phyloP scores from a whole-genome alignment of 2,113 vertebrate genomes.

The Datnioides undecimradiatus region DNA sequence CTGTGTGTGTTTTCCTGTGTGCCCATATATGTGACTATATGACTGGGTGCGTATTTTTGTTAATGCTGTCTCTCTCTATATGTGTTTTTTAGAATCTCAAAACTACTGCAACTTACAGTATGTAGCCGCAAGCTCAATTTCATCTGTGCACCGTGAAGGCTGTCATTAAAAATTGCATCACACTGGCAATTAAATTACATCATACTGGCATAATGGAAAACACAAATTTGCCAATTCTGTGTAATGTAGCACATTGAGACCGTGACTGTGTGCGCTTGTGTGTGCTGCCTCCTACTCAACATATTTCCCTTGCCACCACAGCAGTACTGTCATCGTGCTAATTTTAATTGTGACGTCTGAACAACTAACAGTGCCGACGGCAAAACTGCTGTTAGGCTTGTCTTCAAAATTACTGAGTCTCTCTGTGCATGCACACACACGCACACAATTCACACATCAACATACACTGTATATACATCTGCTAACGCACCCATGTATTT shows the following conservation, averaged over 20 bases:
- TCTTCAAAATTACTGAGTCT: constrained; percentile 41
- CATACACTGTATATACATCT: background rate
- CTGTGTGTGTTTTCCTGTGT: constrained; percentile 17
- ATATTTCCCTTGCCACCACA: constrained; percentile 55
- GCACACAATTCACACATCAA: background rate
- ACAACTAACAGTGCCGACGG: constrained; percentile 27
- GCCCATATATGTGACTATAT: constrained; percentile 6
- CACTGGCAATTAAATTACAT: constrained; percentile 49
- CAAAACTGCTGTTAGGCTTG: constrained; percentile 43
- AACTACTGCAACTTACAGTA: background rate
- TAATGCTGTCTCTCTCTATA: background rate
- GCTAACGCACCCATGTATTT: background rate
- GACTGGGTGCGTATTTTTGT: constrained; percentile 8
- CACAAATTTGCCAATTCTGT: constrained; percentile 41
- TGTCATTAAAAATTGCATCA: constrained; percentile 40
- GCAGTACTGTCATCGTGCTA: constrained; percentile 40
- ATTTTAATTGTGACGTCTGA: constrained; percentile 66
- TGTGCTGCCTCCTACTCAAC: constrained; percentile 60
- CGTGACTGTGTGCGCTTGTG: constrained; percentile 10
- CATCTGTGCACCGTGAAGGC: background rate
- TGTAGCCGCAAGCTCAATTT: background rate
- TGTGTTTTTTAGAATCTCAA: background rate
- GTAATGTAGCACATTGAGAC: constrained; percentile 47
- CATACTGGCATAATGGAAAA: constrained; percentile 45
- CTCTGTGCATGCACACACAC: background rate